These are phyloP conservation scores for Amblyornis subalaris DNA, from an alignment of 2,113 vertebrate species.

Conservation along the genomic window DNA sequence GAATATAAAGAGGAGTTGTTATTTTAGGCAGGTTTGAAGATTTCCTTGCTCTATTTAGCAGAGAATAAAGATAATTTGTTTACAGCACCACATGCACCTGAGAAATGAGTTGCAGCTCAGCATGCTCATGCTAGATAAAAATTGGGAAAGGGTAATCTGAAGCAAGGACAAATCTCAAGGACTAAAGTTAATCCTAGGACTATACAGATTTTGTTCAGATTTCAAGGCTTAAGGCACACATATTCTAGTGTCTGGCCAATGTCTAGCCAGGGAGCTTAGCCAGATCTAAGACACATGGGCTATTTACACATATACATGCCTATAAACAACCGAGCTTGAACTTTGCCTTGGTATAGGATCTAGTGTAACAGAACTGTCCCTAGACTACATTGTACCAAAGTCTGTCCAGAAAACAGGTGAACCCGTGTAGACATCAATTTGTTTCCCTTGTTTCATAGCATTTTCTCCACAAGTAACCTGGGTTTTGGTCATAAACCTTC, in stretches of 20 bases:
- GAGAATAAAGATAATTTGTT: conserved; percentile 57
- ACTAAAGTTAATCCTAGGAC: conserved; percentile 26
- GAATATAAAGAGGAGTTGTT: conserved; percentile 21
- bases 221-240: conserved; percentile 27
- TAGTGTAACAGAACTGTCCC: neutral
- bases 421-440: neutral
- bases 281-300: neutral
- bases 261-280: conserved; percentile 32
- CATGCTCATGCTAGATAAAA: neutral
- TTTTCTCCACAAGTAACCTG: neutral
- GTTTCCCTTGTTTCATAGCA: neutral
- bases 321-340: neutral
- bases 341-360: neutral
- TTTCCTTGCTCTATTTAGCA: conserved; percentile 61
- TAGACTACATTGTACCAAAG: neutral
- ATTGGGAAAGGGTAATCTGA: neutral
- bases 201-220: conserved; percentile 15
- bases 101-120: conserved; percentile 37
- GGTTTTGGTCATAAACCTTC: neutral
- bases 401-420: neutral
- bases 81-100: conserved; percentile 35
- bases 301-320: neutral
- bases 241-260: neutral
- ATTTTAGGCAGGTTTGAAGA: conserved; percentile 42
- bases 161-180: conserved; percentile 31